Conservation (phyloP, 2,888 invertebrate species). For the Campoletis raptor region DNA sequence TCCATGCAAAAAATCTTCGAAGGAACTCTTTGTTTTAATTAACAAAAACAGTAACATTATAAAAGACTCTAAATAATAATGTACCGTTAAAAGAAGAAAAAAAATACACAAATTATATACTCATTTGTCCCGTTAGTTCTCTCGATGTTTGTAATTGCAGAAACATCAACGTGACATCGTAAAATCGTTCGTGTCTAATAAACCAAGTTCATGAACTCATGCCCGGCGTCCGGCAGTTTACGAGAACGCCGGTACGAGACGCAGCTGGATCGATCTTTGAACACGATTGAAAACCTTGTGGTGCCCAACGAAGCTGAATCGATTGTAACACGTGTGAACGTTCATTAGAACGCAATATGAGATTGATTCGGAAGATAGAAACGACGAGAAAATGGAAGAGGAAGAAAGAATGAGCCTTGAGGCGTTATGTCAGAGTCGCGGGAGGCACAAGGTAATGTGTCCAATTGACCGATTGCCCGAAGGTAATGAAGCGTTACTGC, state of each 20-base stretch:
- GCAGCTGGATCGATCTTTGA: constrained; percentile 19
- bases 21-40: not conserved
- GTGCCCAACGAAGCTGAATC: constrained; percentile 28
- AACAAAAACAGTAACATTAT: not conserved
- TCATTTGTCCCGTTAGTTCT: constrained; percentile 23
- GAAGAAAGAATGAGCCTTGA: constrained; percentile 16
- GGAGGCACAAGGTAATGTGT: constrained; percentile 38
- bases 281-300: constrained; percentile 42
- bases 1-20: not conserved
- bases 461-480: constrained; percentile 66
- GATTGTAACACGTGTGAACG: constrained; percentile 55
- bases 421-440: constrained; percentile 48
- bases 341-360: constrained; percentile 47
- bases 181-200: constrained; percentile 36
- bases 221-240: constrained; percentile 17
- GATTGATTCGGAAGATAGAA: constrained; percentile 52
- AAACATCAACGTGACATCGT: constrained; percentile 35
- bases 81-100: not conserved
- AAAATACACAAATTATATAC: constrained; percentile 6
- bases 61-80: not conserved
- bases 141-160: constrained; percentile 29
- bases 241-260: not conserved
- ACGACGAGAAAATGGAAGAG: constrained; percentile 25
- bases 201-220: constrained; percentile 47
- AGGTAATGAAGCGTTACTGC: constrained; percentile 67